These are phyloP conservation scores for Dasysyrphus tricinctus DNA, from an alignment of 2,888 invertebrate species.

Conservation along the genomic window DNA sequence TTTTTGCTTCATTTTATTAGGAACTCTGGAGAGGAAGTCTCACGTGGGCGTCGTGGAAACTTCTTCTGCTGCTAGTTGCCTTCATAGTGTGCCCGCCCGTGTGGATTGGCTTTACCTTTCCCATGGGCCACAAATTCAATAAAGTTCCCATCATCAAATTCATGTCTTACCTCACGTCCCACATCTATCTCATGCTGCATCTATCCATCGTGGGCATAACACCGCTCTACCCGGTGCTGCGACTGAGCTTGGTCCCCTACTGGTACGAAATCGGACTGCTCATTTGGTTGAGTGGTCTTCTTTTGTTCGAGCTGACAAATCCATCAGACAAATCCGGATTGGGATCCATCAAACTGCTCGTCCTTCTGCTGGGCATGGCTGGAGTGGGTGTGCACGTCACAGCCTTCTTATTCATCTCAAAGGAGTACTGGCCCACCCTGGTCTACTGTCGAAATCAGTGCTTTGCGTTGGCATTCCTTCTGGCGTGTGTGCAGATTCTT, in stretches of 20 bases:
- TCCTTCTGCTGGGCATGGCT: constrained; percentile 93
- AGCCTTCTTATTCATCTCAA: constrained; percentile 88
- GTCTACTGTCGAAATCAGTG: constrained; percentile 98
- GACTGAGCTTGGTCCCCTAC: constrained; percentile 92
- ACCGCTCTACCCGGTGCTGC: constrained; percentile 92
- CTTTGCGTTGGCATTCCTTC: constrained; percentile 96
- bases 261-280: constrained; percentile 98
- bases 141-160: constrained; percentile 99
- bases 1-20: constrained; percentile 83
- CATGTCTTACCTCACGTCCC: constrained; percentile 99
- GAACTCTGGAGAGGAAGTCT: constrained; percentile 99
- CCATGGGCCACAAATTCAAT: constrained; percentile 97
- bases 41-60: constrained; percentile 98
- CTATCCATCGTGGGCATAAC: constrained; percentile 95
- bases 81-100: constrained; percentile 97
- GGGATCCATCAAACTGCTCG: constrained; percentile 96
- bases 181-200: constrained; percentile 97
- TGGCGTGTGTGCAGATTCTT: constrained; percentile 98
- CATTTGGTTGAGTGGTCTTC: constrained; percentile 96
- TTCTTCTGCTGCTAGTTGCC: constrained; percentile 95
- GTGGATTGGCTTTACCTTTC: constrained; percentile 97
- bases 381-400: constrained; percentile 95
- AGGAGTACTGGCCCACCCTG: constrained; percentile 91
- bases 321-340: constrained; percentile 98
- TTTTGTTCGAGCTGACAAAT: constrained; percentile 98